A percentile compares a stretch with the other conserved stretches of the same genome.
Evolutionary conservation across 2,113 vertebrate genomes (phyloP).

Genomic region (Cynopterus brachyotis): DNA sequence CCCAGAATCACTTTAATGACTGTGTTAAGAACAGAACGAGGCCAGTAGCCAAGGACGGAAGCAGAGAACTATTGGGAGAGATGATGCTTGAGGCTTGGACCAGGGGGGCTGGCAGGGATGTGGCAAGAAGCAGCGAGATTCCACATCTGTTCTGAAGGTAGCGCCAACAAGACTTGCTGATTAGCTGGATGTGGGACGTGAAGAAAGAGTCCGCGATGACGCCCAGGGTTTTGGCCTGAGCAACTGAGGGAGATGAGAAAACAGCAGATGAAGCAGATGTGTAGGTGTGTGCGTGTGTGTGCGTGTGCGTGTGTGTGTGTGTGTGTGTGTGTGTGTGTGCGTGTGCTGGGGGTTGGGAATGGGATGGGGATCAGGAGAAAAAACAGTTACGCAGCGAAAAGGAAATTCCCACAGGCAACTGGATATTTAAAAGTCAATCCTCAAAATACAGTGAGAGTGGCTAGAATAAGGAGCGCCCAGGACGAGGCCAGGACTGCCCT

Average conservation of each 20-base stretch:
- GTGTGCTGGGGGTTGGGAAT: too few relatives aligned
- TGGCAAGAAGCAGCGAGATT: background rate
- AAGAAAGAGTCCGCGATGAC: background rate
- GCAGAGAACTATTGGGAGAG: background rate
- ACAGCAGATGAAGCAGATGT: background rate
- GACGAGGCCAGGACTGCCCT: fast-evolving
- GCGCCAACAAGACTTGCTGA: background rate
- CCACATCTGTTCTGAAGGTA: background rate
- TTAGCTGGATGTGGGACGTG: fast-evolving
- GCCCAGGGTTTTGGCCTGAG: background rate
- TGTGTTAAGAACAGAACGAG: background rate
- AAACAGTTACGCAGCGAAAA: background rate
- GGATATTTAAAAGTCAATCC: fast-evolving
- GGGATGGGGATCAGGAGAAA: background rate
- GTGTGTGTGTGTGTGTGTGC: background rate
- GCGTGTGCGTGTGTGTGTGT: too few relatives aligned
- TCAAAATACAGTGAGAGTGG: background rate
- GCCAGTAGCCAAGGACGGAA: background rate
- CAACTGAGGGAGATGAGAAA: background rate
- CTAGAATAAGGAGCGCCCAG: background rate
- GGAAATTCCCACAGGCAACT: background rate
- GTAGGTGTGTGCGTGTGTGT: fast-evolving
- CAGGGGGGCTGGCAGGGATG: too few relatives aligned
- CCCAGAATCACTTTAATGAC: background rate
- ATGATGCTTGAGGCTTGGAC: background rate